Conservation (phyloP, 2,888 invertebrate species). For the Platynereis dumerilii region DNA sequence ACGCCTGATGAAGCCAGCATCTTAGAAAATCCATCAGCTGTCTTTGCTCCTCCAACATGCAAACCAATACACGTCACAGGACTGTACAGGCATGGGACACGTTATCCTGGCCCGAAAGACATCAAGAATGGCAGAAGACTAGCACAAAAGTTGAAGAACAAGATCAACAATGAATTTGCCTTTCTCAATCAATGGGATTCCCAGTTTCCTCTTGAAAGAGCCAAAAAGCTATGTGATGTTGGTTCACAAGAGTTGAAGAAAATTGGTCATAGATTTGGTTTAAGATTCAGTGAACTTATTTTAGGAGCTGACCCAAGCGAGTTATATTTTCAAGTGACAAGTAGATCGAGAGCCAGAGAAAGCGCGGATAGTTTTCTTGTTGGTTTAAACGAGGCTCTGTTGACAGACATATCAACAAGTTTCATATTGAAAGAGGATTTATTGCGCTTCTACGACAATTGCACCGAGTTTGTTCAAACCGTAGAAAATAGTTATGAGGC, state of each 20-base stretch:
- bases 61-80: not conserved
- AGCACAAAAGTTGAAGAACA: not conserved
- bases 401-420: not conserved
- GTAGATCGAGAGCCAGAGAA: not conserved
- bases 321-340: not conserved
- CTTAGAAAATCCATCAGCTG: not conserved
- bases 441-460: conserved; percentile 5
- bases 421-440: not conserved
- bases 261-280: not conserved
- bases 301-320: not conserved
- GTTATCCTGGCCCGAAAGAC: not conserved
- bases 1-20: not conserved
- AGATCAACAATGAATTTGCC: not conserved
- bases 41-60: not conserved
- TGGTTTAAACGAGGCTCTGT: not conserved
- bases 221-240: not conserved
- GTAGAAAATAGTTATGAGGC: conserved; percentile 4
- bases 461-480: not conserved
- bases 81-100: not conserved
- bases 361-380: not conserved
- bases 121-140: not conserved
- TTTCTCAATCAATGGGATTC: not conserved
- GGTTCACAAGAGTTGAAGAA: not conserved
- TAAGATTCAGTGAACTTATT: not conserved
- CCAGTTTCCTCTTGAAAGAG: not conserved